Evolutionary conservation across 2,888 invertebrate genomes (phyloP).

Genomic region (Eremobia ochroleuca): DNA sequence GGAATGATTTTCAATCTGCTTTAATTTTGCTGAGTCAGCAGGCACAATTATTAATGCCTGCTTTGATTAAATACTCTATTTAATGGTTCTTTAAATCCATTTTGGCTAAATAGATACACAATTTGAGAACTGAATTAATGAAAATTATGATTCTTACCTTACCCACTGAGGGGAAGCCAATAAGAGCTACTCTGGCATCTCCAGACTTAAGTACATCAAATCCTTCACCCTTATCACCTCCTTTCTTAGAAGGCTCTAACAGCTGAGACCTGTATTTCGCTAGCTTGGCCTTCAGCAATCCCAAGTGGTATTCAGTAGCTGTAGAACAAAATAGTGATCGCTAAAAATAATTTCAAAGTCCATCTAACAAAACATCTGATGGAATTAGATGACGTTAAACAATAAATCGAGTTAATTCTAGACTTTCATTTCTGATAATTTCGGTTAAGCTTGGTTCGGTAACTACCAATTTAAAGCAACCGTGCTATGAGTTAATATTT

Average conservation of each 20-base stretch:
- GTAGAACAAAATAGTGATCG: constrained; percentile 48
- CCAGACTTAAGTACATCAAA: constrained; percentile 99
- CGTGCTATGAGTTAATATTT: background rate
- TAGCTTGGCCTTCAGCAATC: constrained; percentile 98
- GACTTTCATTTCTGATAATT: constrained; percentile 54
- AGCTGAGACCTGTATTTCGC: constrained; percentile 98
- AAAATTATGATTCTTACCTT: constrained; percentile 91
- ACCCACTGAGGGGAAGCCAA: constrained; percentile 99
- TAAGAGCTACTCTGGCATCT: constrained; percentile 99
- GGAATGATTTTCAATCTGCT: background rate
- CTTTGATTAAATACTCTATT: background rate
- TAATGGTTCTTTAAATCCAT: background rate
- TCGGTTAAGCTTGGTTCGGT: background rate
- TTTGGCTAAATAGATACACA: background rate
- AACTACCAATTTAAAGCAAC: background rate
- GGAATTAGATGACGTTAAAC: background rate
- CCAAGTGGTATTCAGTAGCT: constrained; percentile 99
- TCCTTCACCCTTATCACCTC: constrained; percentile 97
- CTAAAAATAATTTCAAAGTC: background rate
- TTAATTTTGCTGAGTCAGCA: background rate
- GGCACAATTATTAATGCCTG: background rate
- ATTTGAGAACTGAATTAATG: background rate
- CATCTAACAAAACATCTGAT: background rate
- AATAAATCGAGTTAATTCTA: background rate
- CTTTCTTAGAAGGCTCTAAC: constrained; percentile 98